Percentiles rank a stretch among this genome's conserved stretches.
These are phyloP conservation scores for Palloptera scutellata DNA, from an alignment of 2,888 invertebrate species.

Conservation along the genomic window DNA sequence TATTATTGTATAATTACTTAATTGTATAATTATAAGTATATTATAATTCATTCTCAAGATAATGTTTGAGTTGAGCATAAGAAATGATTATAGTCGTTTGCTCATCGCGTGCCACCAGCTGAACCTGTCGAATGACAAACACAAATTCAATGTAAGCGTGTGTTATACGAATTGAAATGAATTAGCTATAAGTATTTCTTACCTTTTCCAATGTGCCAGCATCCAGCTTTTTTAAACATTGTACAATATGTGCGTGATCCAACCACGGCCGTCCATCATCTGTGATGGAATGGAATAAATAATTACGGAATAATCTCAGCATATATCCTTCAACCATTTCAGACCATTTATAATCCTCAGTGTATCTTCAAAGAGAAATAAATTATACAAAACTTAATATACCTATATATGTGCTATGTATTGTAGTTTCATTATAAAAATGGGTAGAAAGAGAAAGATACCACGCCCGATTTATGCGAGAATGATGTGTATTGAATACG, in stretches of 20 bases:
- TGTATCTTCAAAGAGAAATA: conserved; percentile 69
- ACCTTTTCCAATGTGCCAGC: conserved; percentile 83
- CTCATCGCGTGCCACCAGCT: conserved; percentile 95
- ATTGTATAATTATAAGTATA: conserved; percentile 25
- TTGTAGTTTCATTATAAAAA: too few relatives aligned
- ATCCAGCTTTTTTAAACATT: conserved; percentile 92
- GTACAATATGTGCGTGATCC: conserved; percentile 94
- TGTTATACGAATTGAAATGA: too few relatives aligned
- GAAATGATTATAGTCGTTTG: conserved; percentile 95
- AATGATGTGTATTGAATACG: too few relatives aligned
- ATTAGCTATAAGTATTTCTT: conserved; percentile 43
- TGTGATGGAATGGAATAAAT: conserved; percentile 94
- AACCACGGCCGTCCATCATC: conserved; percentile 94
- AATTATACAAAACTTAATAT: too few relatives aligned
- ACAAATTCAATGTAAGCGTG: not conserved
- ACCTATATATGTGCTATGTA: too few relatives aligned
- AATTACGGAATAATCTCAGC: conserved; percentile 97
- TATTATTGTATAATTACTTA: conserved; percentile 10
- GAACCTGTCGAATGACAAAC: conserved; percentile 70
- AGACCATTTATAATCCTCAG: conserved; percentile 93
- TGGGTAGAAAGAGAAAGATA: too few relatives aligned
- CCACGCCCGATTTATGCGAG: too few relatives aligned
- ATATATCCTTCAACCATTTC: conserved; percentile 99
- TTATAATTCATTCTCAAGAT: conserved; percentile 87
- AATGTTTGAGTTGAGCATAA: conserved; percentile 93